Conservation (phyloP, 2,113 vertebrate genomes). For the Gadus macrocephalus region DNA sequence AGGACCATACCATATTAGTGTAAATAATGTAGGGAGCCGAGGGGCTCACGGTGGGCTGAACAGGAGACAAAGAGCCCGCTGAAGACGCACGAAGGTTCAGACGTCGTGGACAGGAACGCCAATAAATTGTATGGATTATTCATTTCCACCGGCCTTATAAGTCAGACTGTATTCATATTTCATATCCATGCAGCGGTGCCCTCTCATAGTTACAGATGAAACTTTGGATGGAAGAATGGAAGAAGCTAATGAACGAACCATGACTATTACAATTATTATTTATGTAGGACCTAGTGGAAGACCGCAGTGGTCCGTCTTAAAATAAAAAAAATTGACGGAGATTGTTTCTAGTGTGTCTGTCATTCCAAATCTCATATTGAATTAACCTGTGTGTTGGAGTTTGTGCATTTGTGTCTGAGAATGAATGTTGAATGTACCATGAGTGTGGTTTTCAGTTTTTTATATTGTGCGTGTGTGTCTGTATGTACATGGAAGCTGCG, state of each 20-base stretch:
- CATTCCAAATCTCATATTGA: not conserved
- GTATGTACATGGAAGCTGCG: not conserved
- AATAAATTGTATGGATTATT: not conserved
- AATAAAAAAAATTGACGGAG: too few species aligned
- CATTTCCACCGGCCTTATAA: not conserved
- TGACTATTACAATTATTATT: too few species aligned
- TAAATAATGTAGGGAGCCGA: constrained; percentile 56
- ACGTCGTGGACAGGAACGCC: not conserved
- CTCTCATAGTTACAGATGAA: not conserved
- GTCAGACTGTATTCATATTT: not conserved
- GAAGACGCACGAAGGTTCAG: not conserved
- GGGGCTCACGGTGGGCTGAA: constrained; percentile 19
- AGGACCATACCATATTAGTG: constrained; percentile 16
- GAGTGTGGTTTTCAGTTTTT: not conserved
- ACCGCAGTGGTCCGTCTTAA: too few species aligned
- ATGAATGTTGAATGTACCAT: not conserved
- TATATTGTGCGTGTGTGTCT: not conserved
- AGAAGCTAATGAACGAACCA: too few species aligned
- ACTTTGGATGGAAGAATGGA: not conserved
- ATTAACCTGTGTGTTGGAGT: not conserved
- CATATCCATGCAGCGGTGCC: not conserved
- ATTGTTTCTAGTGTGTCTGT: too few species aligned
- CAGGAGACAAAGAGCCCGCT: constrained; percentile 33
- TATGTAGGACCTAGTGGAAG: too few species aligned
- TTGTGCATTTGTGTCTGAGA: not conserved